phyloP scores from a whole-genome alignment of 2,797 vertebrate genomes.

The Chaetodon trifasciatus region DNA sequence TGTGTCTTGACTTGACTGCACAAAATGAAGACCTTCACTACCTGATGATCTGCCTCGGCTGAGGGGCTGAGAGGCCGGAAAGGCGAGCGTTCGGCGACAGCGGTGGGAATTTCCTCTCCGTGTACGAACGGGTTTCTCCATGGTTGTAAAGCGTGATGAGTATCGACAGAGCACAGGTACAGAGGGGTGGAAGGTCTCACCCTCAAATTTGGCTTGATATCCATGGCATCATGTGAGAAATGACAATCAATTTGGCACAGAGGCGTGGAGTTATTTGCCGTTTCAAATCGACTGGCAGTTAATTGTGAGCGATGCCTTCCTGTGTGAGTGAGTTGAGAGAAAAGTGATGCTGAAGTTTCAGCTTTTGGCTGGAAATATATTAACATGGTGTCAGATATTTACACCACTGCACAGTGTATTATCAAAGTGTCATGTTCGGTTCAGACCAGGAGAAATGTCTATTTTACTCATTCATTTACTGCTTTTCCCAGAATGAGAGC shows the following conservation, averaged over 20 bases:
- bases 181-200: slow-evolving; percentile 8
- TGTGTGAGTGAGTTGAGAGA: background rate
- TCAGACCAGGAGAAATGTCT: background rate
- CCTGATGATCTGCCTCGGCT: slow-evolving; percentile 6
- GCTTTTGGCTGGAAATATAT: background rate
- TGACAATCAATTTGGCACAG: slow-evolving; percentile 33
- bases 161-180: slow-evolving; percentile 52
- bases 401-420: background rate
- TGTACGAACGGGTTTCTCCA: slow-evolving; percentile 47
- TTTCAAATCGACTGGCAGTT: slow-evolving; percentile 14
- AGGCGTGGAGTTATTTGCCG: slow-evolving; percentile 1
- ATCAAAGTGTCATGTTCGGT: background rate
- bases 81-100: background rate
- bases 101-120: background rate
- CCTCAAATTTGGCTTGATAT: slow-evolving; percentile 32
- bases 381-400: background rate
- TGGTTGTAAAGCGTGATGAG: slow-evolving; percentile 54
- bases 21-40: slow-evolving; percentile 33
- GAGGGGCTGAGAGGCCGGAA: slow-evolving; percentile 34
- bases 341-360: background rate
- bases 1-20: slow-evolving; percentile 21
- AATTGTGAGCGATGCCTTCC: slow-evolving; percentile 21
- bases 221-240: slow-evolving; percentile 25
- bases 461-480: background rate
- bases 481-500: background rate